Conservation (phyloP, 2,888 invertebrate genomes). For the Phaedon cochleariae region DNA sequence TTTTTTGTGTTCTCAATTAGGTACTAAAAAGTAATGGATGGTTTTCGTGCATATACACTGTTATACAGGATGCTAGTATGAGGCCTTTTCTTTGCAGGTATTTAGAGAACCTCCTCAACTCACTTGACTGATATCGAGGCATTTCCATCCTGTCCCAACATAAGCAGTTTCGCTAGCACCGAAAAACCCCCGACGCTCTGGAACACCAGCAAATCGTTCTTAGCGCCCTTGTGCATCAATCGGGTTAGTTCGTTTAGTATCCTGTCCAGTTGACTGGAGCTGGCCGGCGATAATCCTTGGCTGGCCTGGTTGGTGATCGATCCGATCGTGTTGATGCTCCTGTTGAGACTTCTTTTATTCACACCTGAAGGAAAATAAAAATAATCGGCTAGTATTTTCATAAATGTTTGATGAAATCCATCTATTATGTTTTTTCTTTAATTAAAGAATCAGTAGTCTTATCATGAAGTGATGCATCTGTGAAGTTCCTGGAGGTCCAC, state of each 20-base stretch:
- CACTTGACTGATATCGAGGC: constrained; percentile 70
- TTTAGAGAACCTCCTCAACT: too few relatives aligned
- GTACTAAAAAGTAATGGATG: too few relatives aligned
- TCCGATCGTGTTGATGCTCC: constrained; percentile 58
- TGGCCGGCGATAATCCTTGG: constrained; percentile 61
- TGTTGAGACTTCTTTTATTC: constrained; percentile 57
- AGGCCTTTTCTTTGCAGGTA: too few relatives aligned
- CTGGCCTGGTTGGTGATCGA: constrained; percentile 60
- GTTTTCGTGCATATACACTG: too few relatives aligned
- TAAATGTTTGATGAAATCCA: too few relatives aligned
- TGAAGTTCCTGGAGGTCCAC: background rate
- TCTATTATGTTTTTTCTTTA: too few relatives aligned
- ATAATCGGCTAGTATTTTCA: too few relatives aligned
- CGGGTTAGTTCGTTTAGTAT: constrained; percentile 67
- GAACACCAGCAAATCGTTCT: constrained; percentile 60
- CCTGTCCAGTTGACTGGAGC: constrained; percentile 64
- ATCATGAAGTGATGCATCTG: constrained; percentile 5
- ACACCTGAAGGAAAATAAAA: constrained; percentile 29
- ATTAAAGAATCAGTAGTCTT: too few relatives aligned
- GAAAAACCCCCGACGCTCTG: constrained; percentile 69
- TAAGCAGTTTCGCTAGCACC: constrained; percentile 71
- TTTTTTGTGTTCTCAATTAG: too few relatives aligned
- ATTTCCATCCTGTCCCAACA: constrained; percentile 69
- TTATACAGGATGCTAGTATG: too few relatives aligned
- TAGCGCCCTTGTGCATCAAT: constrained; percentile 60